phyloP scores from a whole-genome alignment of 2,797 vertebrate genomes.

The Bucorvus abyssinicus region DNA sequence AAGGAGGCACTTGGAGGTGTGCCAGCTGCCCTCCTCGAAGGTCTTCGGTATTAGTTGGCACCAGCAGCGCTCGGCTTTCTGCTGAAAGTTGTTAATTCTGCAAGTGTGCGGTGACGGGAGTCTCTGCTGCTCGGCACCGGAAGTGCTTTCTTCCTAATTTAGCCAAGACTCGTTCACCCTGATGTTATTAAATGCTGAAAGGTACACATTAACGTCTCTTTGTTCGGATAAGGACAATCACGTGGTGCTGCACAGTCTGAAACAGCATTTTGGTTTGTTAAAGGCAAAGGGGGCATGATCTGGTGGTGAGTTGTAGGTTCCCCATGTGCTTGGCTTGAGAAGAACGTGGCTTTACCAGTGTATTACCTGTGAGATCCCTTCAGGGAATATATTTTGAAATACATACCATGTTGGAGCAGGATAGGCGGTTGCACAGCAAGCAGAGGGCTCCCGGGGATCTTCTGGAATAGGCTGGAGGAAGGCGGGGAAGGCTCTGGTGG shows the following conservation, averaged over 20 bases:
- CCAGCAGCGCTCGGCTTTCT: not conserved
- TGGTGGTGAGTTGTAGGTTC: not conserved
- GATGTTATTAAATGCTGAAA: not conserved
- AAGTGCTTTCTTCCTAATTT: conserved; percentile 23
- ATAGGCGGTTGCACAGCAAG: not conserved
- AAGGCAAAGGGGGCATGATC: not conserved
- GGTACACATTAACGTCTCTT: not conserved
- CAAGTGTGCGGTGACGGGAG: not conserved
- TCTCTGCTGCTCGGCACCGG: not conserved
- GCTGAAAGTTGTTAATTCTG: conserved; percentile 45
- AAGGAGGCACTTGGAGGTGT: not conserved
- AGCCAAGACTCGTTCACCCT: conserved; percentile 15
- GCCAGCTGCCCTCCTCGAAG: conserved; percentile 29
- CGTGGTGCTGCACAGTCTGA: not conserved
- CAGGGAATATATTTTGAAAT: not conserved
- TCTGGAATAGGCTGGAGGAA: not conserved
- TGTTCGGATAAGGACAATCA: not conserved
- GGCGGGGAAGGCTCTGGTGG: not conserved
- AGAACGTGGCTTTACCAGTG: not conserved
- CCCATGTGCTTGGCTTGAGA: not conserved
- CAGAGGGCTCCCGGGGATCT: not conserved
- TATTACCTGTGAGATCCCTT: not conserved
- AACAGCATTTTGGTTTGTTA: not conserved
- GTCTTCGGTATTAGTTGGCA: not conserved
- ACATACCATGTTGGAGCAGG: not conserved